Percentiles rank a stretch among this genome's conserved stretches.
Conservation (phyloP, 2,888 invertebrate genomes). For the Parelbella ahira region DNA sequence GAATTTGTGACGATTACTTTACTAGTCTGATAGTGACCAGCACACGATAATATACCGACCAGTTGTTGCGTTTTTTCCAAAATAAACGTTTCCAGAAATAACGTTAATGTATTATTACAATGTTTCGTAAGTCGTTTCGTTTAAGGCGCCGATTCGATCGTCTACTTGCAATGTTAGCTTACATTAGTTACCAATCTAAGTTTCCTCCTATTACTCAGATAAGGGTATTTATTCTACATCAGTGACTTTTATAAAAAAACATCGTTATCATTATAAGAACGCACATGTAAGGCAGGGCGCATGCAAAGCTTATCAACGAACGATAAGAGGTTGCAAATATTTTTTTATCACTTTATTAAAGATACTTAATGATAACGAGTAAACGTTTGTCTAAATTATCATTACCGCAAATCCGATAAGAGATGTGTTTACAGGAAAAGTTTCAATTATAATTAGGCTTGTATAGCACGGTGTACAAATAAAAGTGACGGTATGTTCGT, state of each 20-base stretch:
- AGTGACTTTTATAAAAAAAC: constrained; percentile 9
- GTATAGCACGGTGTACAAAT: no score
- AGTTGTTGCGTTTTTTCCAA: no score
- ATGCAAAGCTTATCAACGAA: constrained; percentile 29
- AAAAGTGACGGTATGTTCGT: no score
- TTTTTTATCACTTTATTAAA: constrained; percentile 32
- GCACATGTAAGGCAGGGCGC: constrained; percentile 19
- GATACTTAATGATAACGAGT: constrained; percentile 4
- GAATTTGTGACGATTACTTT: no score
- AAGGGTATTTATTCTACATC: constrained; percentile 11
- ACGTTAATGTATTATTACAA: no score
- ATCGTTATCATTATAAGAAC: constrained; percentile 5
- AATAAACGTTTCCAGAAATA: no score
- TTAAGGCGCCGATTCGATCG: not conserved
- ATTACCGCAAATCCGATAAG: constrained; percentile 2
- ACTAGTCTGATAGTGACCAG: no score
- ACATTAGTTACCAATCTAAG: constrained; percentile 3
- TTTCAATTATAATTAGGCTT: no score
- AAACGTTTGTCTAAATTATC: constrained; percentile 4
- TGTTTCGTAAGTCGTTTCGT: no score
- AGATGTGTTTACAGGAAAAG: no score
- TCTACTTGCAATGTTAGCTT: not conserved
- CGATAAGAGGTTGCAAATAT: constrained; percentile 39
- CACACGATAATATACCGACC: no score
- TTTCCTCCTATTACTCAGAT: constrained; percentile 9